Evolutionary conservation across 2,888 invertebrate genomes (phyloP).

Genomic region (Oscheius sp.): DNA sequence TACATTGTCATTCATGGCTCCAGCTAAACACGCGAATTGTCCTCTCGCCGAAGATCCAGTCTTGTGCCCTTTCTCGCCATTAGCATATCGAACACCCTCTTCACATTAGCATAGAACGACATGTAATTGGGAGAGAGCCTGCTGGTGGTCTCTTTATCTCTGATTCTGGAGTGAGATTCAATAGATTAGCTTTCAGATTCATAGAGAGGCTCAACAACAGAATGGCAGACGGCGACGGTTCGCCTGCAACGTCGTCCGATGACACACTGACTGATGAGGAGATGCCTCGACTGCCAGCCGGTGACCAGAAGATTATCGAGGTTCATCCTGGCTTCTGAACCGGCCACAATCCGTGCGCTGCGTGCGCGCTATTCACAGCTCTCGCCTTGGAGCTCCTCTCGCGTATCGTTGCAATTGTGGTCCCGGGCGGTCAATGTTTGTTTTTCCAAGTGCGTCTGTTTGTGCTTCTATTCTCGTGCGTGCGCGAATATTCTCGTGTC

Average conservation of each 20-base stretch:
- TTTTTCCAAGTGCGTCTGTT: conserved; percentile 41
- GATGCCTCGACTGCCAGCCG: background rate
- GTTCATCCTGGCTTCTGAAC: conserved; percentile 1
- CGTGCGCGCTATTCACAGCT: conserved; percentile 32
- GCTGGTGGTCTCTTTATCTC: too few species aligned
- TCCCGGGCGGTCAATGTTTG: conserved; percentile 30
- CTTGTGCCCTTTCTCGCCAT: conserved; percentile 1
- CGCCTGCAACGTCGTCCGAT: conserved; percentile 16
- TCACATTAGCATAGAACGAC: conserved; percentile 13
- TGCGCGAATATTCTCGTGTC: conserved; percentile 42
- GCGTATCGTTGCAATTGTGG: conserved; percentile 41
- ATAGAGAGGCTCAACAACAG: background rate
- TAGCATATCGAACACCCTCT: conserved; percentile 24
- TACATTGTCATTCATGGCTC: too few species aligned
- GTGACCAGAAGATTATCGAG: conserved; percentile 28
- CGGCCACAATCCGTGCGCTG: conserved; percentile 20
- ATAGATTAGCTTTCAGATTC: too few species aligned
- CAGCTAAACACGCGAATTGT: background rate
- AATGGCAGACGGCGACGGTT: conserved; percentile 26
- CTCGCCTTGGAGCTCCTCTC: conserved; percentile 5
- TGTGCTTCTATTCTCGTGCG: conserved; percentile 43
- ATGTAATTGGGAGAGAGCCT: conserved; percentile 1
- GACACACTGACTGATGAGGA: conserved; percentile 37
- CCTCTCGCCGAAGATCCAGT: background rate
- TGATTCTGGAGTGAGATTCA: too few species aligned